phyloP scores from a whole-genome alignment of 2,797 vertebrate genomes.

The Trichosurus vulpecula region DNA sequence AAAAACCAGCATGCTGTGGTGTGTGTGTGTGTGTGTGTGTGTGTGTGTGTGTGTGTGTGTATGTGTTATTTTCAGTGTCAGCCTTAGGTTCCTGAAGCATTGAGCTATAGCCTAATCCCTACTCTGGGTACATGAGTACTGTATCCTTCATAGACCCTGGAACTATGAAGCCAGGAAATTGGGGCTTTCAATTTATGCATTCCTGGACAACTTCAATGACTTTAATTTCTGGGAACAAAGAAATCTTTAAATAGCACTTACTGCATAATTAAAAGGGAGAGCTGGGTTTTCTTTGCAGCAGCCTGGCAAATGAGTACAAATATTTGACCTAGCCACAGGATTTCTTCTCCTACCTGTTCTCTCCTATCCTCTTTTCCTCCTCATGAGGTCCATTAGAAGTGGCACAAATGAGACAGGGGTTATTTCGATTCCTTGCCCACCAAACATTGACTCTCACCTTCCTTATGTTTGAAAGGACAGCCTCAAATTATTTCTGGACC shows the following conservation, averaged over 20 bases:
- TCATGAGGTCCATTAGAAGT: not conserved
- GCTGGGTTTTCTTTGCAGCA: not conserved
- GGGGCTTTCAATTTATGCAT: not conserved
- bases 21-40: no score
- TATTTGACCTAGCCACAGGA: not conserved
- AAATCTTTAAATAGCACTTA: not conserved
- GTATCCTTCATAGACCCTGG: not conserved
- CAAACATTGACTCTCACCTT: not conserved
- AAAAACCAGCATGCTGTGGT: not conserved
- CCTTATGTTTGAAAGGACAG: not conserved
- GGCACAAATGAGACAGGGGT: not conserved
- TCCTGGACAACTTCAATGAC: not conserved
- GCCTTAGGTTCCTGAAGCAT: not conserved
- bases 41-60: not conserved
- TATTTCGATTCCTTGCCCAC: not conserved
- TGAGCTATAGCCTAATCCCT: not conserved
- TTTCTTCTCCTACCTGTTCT: not conserved
- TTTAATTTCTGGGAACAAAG: slow-evolving; percentile 1
- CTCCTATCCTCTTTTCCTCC: not conserved
- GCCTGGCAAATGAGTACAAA: not conserved
- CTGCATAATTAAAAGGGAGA: not conserved
- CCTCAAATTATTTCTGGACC: not conserved
- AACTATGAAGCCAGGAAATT: not conserved
- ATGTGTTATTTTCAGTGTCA: not conserved
- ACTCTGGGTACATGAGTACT: not conserved